phyloP scores from a whole-genome alignment of 2,797 vertebrate species.

The Rhyacichthys aspro region DNA sequence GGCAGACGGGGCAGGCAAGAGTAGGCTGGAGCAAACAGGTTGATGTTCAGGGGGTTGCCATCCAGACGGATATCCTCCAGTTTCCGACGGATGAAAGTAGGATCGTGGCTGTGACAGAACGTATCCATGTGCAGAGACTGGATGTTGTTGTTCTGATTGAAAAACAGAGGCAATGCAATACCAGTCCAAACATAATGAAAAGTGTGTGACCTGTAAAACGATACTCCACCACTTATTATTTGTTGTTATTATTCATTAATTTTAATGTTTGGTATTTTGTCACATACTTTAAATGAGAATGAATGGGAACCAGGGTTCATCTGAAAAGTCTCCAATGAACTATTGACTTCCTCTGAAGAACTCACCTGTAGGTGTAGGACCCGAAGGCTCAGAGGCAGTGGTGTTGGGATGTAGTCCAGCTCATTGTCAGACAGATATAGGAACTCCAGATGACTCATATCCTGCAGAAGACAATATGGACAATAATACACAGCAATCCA shows the following conservation, averaged over 20 bases:
- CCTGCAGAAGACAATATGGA: constrained; percentile 57
- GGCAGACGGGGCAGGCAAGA: constrained; percentile 85
- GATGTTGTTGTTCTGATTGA: constrained; percentile 84
- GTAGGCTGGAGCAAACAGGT: constrained; percentile 78
- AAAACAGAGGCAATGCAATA: not conserved
- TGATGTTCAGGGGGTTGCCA: constrained; percentile 83
- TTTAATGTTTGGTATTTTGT: too few species aligned
- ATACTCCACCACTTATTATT: too few species aligned
- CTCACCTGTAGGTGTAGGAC: constrained; percentile 85
- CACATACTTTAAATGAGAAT: not conserved
- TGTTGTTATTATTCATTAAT: too few species aligned
- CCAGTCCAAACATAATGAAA: too few species aligned
- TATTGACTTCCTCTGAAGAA: not conserved
- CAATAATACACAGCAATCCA: too few species aligned
- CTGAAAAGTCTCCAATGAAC: not conserved
- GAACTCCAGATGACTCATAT: constrained; percentile 82
- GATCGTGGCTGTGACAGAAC: constrained; percentile 78
- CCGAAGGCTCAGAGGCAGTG: constrained; percentile 80
- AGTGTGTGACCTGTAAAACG: too few species aligned
- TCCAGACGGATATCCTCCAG: constrained; percentile 87
- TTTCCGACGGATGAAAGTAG: constrained; percentile 65
- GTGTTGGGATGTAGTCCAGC: constrained; percentile 78
- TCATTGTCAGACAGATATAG: constrained; percentile 85
- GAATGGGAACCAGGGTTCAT: not conserved
- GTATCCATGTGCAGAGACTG: constrained; percentile 76